Conservation (phyloP, 2,797 vertebrate species). For the Anableps anableps region DNA sequence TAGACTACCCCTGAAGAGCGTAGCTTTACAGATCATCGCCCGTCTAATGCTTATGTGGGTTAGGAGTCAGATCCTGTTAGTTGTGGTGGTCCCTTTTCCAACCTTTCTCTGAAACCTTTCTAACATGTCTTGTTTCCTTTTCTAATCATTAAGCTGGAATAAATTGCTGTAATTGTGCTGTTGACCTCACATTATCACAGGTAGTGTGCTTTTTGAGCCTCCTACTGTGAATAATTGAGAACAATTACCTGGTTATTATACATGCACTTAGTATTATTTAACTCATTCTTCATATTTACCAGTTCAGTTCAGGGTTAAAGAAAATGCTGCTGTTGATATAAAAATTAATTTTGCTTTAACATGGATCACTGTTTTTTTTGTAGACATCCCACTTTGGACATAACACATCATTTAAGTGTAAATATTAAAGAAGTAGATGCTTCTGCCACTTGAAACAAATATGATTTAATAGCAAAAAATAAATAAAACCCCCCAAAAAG, state of each 20-base stretch:
- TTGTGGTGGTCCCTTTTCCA: conserved; percentile 27
- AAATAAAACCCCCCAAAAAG: not conserved
- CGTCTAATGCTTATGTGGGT: conserved; percentile 83
- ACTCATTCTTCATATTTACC: not conserved
- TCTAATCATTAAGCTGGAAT: conserved; percentile 78
- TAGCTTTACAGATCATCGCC: conserved; percentile 83
- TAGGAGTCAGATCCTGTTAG: conserved; percentile 83
- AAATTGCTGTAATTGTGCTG: conserved; percentile 69
- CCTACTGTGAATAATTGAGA: not conserved
- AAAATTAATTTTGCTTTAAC: not conserved
- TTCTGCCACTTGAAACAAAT: not conserved
- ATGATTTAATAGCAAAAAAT: not conserved
- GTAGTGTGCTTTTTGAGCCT: conserved; percentile 2
- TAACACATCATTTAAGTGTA: no score
- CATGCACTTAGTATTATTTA: not conserved
- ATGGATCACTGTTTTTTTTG: not conserved
- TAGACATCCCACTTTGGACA: not conserved
- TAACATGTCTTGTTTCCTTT: conserved; percentile 35
- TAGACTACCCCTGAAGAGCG: conserved; percentile 75
- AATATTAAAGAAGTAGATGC: not conserved
- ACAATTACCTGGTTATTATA: conserved; percentile 1
- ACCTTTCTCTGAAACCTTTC: conserved; percentile 2
- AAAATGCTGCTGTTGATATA: not conserved
- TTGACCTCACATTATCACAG: conserved; percentile 47
- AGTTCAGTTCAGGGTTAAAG: not conserved